A percentile compares a stretch with the other conserved stretches of the same genome.
Conservation (phyloP, 2,797 vertebrate species). For the Nannoperca obscura region DNA sequence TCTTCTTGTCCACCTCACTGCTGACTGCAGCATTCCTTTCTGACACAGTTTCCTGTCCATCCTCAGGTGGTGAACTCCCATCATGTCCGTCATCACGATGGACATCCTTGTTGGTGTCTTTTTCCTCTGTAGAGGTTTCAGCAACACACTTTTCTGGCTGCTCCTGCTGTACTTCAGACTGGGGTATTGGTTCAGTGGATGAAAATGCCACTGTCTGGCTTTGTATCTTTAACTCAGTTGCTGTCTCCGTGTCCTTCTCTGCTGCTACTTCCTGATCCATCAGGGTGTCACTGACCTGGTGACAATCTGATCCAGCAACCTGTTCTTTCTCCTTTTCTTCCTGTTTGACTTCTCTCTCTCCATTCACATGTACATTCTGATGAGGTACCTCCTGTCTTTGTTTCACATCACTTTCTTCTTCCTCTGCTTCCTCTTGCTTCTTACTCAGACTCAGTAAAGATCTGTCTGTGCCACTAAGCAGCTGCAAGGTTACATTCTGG, state of each 20-base stretch:
- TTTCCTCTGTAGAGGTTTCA: not conserved
- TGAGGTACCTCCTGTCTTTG: constrained; percentile 29
- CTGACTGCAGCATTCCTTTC: constrained; percentile 1
- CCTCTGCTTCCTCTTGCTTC: constrained; percentile 39
- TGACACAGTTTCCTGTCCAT: not conserved
- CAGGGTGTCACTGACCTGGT: constrained; percentile 5
- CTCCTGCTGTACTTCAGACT: constrained; percentile 1
- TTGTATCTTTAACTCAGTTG: constrained; percentile 5
- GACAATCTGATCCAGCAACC: not conserved
- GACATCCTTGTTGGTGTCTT: not conserved
- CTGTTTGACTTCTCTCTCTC: constrained; percentile 48
- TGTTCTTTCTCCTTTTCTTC: constrained; percentile 27
- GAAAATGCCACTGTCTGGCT: constrained; percentile 2
- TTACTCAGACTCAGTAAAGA: constrained; percentile 34
- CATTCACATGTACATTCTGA: constrained; percentile 67
- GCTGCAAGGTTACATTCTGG: constrained; percentile 85
- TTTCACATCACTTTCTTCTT: constrained; percentile 41
- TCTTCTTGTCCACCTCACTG: constrained; percentile 14
- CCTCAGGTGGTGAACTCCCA: constrained; percentile 4
- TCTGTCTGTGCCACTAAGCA: constrained; percentile 68
- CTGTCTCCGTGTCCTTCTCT: constrained; percentile 25
- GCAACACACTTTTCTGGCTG: not conserved
- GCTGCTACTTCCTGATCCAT: constrained; percentile 21
- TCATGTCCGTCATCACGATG: constrained; percentile 9
- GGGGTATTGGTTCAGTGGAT: not conserved